Evolutionary conservation across 2,797 vertebrate species (phyloP), one percentile per base, ranked within the genome.

Genomic region (Typhlichthys subterraneus): DNA sequence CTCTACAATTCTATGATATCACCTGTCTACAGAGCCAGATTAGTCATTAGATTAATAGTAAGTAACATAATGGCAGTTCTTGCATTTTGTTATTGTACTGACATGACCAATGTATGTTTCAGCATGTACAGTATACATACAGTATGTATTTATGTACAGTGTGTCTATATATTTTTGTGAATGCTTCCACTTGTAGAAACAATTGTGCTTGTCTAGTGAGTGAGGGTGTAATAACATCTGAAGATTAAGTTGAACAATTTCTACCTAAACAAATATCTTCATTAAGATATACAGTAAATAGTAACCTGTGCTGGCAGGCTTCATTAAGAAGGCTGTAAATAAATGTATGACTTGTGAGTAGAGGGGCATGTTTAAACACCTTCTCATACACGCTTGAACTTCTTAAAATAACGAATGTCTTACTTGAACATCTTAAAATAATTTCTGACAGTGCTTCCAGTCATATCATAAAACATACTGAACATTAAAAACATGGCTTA

Each of bases 241-340:
- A 51, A 67, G 79, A 67, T 83, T 69, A 75, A 66, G 69, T 67
- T n/a, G 17, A 65, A 56, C 63, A 75, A 61, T 79, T 76, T 72
- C 65, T 63, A 59, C 62, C 55, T 17, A 69, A 78, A 23, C 23
- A 23, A 23, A 23, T 23, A 23, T 23, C 23, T 23, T 23, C 2
- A 58, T 63, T 75, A 67, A 63, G 73, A 87, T 79, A 73, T 85
- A 23, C 77, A 85, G 88, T 73, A 85, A 88, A 23, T 85, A 85
- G 69, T 53, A 81, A 68, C 71, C 74, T 65, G 62, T 68, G 33
- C 80, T 53, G 76, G 47, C 67, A 66, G 31, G 73, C 77, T 81
- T 90, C 86, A 90, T 90, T 87, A 86, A 70, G 75, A 77, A 76
- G 76, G 73, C 81, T 29, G 70, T 80, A 19, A 19, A 19, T 19